Conservation (phyloP, 2,797 vertebrate species). For the Pyrocephalus nanus region DNA sequence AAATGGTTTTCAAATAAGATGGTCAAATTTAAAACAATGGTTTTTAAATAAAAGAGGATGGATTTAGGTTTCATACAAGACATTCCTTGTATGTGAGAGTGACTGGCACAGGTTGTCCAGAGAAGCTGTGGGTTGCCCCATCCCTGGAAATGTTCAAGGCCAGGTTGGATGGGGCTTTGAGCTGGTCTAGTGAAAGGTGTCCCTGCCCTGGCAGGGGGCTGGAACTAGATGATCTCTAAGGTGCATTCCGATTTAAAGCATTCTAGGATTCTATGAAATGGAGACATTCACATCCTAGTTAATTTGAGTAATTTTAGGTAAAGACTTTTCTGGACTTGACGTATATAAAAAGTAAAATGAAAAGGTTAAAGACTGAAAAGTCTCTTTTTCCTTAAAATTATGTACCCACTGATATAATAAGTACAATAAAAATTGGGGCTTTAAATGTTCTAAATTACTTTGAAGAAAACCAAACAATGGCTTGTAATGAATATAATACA, state of each 20-base stretch:
- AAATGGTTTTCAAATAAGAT: neutral
- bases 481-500: neutral
- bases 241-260: neutral
- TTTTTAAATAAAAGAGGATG: neutral
- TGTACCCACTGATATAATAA: neutral
- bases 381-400: neutral
- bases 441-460: neutral
- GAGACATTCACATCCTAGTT: neutral
- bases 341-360: neutral
- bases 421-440: neutral
- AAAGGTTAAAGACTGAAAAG: neutral
- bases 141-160: neutral
- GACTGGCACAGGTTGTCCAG: neutral
- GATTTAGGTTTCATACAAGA: neutral
- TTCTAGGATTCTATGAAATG: neutral
- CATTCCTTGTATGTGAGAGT: neutral
- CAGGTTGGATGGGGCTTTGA: neutral
- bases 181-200: neutral
- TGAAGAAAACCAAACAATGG: neutral
- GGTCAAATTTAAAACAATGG: neutral
- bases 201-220: accelerated
- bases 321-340: neutral
- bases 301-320: neutral
- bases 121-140: neutral
- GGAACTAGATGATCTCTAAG: neutral